Conservation (phyloP, 2,113 vertebrate genomes). For the Atherinomorus stipes region DNA sequence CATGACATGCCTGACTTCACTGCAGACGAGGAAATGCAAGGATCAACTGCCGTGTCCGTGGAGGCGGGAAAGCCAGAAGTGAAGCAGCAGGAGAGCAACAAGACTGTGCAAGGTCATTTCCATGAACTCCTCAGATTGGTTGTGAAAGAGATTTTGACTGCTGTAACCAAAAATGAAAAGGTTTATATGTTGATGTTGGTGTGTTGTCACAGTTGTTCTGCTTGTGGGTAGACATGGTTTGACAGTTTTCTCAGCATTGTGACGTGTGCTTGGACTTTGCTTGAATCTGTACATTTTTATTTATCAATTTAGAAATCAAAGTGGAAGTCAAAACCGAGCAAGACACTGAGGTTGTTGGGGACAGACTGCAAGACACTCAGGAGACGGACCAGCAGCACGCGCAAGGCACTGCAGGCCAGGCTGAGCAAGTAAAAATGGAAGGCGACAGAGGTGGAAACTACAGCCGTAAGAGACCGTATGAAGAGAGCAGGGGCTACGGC, state of each 20-base stretch:
- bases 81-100: background rate
- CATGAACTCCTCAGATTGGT: too few species aligned
- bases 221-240: too few species aligned
- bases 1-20: slow-evolving; percentile 64
- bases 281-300: background rate
- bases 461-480: slow-evolving; percentile 86
- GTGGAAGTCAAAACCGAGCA: slow-evolving; percentile 66
- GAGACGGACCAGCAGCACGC: background rate
- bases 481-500: slow-evolving; percentile 84
- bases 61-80: slow-evolving; percentile 28
- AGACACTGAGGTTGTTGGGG: slow-evolving; percentile 65
- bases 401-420: slow-evolving; percentile 38
- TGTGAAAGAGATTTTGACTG: background rate
- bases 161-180: background rate
- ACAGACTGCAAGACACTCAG: slow-evolving; percentile 28
- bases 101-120: slow-evolving; percentile 62
- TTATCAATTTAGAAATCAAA: slow-evolving; percentile 54
- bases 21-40: slow-evolving; percentile 59
- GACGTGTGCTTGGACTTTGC: background rate
- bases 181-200: too few species aligned
- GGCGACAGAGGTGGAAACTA: slow-evolving; percentile 64
- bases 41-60: slow-evolving; percentile 50
- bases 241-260: too few species aligned
- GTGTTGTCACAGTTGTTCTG: too few species aligned
- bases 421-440: slow-evolving; percentile 63